Evolutionary conservation across 2,113 vertebrate species (phyloP).

Genomic region (Psittacara wagleri): DNA sequence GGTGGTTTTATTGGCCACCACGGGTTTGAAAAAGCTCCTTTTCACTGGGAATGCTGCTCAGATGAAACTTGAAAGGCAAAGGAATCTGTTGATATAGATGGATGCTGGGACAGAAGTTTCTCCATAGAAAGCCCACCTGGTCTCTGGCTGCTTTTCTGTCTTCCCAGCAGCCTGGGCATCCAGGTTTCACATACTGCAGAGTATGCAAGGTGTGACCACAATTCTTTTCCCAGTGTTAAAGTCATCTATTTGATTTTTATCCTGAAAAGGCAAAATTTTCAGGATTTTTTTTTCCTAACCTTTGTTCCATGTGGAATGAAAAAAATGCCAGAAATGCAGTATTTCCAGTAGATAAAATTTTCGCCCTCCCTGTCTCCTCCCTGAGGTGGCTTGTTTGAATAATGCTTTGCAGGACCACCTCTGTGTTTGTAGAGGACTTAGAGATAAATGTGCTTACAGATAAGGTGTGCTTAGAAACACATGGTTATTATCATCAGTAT

Average conservation of each 20-base stretch:
- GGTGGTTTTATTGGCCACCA: background rate
- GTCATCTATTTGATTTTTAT: background rate
- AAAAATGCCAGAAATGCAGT: conserved; percentile 34
- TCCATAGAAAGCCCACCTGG: background rate
- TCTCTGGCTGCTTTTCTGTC: background rate
- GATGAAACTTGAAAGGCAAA: background rate
- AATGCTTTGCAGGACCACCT: conserved; percentile 1
- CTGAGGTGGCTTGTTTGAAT: conserved; percentile 1
- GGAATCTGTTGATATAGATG: background rate
- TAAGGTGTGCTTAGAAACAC: conserved; percentile 11
- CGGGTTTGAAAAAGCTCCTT: background rate
- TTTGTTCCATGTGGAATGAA: conserved; percentile 10
- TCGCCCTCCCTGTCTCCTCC: background rate
- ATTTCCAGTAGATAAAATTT: conserved; percentile 27
- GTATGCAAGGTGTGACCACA: background rate
- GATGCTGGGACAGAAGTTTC: background rate
- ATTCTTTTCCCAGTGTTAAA: background rate
- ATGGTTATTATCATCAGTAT: background rate
- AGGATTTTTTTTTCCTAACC: background rate
- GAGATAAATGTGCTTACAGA: conserved; percentile 34
- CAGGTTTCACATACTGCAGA: background rate
- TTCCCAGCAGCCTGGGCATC: background rate
- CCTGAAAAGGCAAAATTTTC: background rate
- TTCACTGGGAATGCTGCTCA: background rate
- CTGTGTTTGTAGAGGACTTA: background rate